Evolutionary conservation across 1,140 invertebrate genomes (phyloP), one percentile per base, ranked within the genome.

Genomic region (Agrypnia vestita): DNA sequence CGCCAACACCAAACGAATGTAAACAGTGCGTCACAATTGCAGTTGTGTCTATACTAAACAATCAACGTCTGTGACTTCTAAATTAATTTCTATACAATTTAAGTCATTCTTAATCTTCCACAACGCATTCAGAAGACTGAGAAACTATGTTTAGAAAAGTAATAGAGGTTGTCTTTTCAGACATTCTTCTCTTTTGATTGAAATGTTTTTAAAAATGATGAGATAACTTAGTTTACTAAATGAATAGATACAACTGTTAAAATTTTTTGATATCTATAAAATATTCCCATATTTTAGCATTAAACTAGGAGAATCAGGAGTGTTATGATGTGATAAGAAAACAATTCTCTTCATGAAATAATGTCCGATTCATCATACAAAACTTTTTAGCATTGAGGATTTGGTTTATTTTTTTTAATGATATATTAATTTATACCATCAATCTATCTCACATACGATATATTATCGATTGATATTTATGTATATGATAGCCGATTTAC

Each of bases 1-100:
- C 80, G 88, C 86, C 6, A 89, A 88, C 84, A 82, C 85, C 80
- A 90, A 90, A 84, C 86, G 89, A 51, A 86, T 89, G 85, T 89
- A 87, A 71, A 56, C 67, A 51, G 67, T 15, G 35, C 43, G 15
- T 35, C 43, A 64, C n/a, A n/a, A 17, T 56, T n/a, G n/a, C 43
- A 72, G 51, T 15, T 35, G 19, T 59, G 59, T 76, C 56, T 4
- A 7, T 17, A 35, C 25, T 35, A 35, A 35, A 35, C 25, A 35
- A 55, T 17, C 62, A 44, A 67, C 62, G n/a, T 13, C 62, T 9
- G 19, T 21, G 62, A 21, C 19, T 21, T 13, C 43, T n/a, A 44
- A 13, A 44, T n/a, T 35, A 35, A 35, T 35, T 35, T 35, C 6
- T 3, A 6, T 35, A 35, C 25, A 35, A 35, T 35, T 35, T 21